Evolutionary conservation across 2,797 vertebrate species (phyloP).

Genomic region (Thunnus albacares): DNA sequence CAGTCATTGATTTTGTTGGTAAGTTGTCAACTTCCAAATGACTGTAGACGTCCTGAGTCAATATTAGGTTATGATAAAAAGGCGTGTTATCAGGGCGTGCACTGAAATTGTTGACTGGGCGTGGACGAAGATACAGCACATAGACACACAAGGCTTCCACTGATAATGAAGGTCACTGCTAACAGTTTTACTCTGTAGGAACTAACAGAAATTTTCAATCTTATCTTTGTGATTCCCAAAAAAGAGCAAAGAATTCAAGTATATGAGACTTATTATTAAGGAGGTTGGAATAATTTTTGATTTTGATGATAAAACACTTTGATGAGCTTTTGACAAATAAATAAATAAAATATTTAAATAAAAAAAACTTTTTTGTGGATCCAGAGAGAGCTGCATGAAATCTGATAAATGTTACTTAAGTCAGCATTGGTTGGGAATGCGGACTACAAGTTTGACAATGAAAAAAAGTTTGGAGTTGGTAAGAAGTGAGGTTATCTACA

Average conservation of each 20-base stretch:
- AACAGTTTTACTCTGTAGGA: conserved; percentile 15
- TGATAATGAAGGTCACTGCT: conserved; percentile 54
- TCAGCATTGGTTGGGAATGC: too few species aligned
- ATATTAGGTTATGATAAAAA: conserved; percentile 44
- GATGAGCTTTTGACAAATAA: too few species aligned
- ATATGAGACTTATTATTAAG: neutral
- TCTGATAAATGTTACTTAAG: too few species aligned
- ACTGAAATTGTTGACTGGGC: conserved; percentile 36
- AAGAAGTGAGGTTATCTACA: too few species aligned
- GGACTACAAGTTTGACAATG: too few species aligned
- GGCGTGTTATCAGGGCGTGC: conserved; percentile 58
- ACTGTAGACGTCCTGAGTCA: conserved; percentile 21
- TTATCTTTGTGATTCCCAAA: neutral
- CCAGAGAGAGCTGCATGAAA: too few species aligned
- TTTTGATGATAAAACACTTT: too few species aligned
- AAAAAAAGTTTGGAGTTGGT: too few species aligned
- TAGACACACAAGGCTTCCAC: conserved; percentile 39
- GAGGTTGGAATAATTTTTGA: neutral
- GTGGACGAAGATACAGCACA: conserved; percentile 50
- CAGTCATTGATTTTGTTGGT: neutral
- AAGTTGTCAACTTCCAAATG: neutral
- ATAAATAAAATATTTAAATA: too few species aligned
- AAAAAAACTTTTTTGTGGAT: neutral
- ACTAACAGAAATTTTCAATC: neutral
- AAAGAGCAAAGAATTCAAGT: neutral